Base-by-base conservation (phyloP, 1,140 invertebrate genomes). In the Papilio xuthus region DNA sequence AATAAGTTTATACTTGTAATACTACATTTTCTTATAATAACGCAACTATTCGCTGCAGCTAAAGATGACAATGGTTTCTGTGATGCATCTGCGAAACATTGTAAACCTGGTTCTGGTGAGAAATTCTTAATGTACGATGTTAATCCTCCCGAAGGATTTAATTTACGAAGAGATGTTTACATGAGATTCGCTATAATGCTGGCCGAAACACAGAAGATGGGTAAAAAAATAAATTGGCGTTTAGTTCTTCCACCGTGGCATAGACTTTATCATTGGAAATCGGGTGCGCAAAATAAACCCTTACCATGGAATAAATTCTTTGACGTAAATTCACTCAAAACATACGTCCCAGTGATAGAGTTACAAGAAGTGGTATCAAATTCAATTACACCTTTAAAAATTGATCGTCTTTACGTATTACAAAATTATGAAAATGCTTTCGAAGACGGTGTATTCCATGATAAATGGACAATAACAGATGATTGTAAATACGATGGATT, bases 81-180 rank as follows among this genome's bases (percentile, higher is more conserved):
- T 60, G 81, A 84, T 83, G 72, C 73, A 8, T 79, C 81, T 70
- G 23, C 28, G 13, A 41, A 80, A 78, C 71, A 60, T 60, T 85
- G 83, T 60, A 26, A 76, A 60, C 18, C 3, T 37, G 69, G 47
- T 56, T 50, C 26, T 13, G 18, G 56, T 44, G 78, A 82, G 72
- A 87, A 84, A 78, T 86, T 78, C 76, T 76, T 99, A 75, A 95
- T 99, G 37, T 99, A 99, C 92, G 98, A 99, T 93, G 97, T 99
- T 0, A 99, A 99, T 94, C 96, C 96, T 23, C 96, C 97, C 2
- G 99, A 99, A 95, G 99, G 99, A 0, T 99, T 99, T 89, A 99
- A 99, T 95, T 94, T 99, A 79, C 94, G 98, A 72, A 94, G 99
- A 80, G 99, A 99, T 95, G 99, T 99, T 12, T 99, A 98, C 85